Evolutionary conservation across 2,888 invertebrate species (phyloP), one percentile per base, ranked within the genome.

Genomic region (Mesochorus sp.): DNA sequence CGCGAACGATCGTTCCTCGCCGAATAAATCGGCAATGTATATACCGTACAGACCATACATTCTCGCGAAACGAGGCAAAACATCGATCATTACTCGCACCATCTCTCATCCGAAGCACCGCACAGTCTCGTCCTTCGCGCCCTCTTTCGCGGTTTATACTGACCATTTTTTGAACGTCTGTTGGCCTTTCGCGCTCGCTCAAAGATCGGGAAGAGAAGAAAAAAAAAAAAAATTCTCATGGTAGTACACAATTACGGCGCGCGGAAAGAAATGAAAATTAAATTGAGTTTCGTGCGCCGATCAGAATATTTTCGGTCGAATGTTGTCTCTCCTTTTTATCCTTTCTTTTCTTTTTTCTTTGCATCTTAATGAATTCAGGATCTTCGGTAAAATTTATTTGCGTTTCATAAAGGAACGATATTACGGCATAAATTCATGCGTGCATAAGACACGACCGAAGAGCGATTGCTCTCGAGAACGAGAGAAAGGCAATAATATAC

Each of bases 31-130:
- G 21, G 34, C 28, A 21, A 61, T 61, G 26, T 61, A 42, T 42
- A 12, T 31, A n/a, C 12, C 37, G 37, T 12, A 47, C 24, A 55
- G 1, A 12, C 80, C 76, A 79, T 80, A 81, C 79, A 80, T 76
- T 80, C 78, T 77, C 79, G 62, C 53, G 81, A 81, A 83, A 83
- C 84, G 80, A 76, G 70, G 73, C 76, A 85, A 87, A 87, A 87
- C 85, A 83, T 83, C 81, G 81, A 82, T 85, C 86, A 85, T 86
- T 85, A 85, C 83, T 83, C 82, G 79, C 81, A 79, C 81, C 82
- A 77, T 82, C 80, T 80, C 73, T 59, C 72, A 71, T 67, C 53
- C 19, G 62, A 55, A 59, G 71, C 59, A n/a, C n/a, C n/a, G n/a
- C n/a, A 49, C 73, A 57, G 47, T 51, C 74, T 71, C 67, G 73